Evolutionary conservation across 2,888 invertebrate genomes (phyloP), one percentile per base, ranked within the genome.

Genomic region (Trilocha varians): DNA sequence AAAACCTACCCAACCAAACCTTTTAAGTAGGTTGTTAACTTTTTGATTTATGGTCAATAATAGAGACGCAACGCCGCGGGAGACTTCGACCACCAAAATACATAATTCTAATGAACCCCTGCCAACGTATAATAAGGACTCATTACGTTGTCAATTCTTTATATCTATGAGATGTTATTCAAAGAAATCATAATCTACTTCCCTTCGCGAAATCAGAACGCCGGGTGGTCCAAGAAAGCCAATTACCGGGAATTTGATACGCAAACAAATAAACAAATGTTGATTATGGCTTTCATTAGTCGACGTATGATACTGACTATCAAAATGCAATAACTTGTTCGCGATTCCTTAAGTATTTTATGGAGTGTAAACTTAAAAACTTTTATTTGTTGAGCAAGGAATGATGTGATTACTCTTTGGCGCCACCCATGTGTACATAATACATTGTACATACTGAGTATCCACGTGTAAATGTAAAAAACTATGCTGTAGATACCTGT

Each of bases 21-120:
- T 85, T 83, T 83, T 85, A 84, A 84, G 83, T 79, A 84, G 80
- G 85, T 85, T 84, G 85, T 85, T 85, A 85, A 84, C 80, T 79
- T 85, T 85, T 84, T 84, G 85, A 85, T 85, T 85, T 84, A 85
- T 82, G 78, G 75, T 76, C 82, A 83, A 84, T 84, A 85, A 85
- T 85, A 84, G 83, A 84, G 84, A 83, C 72, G 78, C 79, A 82
- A 78, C 82, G 69, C 83, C 77, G 82, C 84, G 84, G 83, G 85
- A 84, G 82, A 78, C 80, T 80, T 60, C 64, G 71, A 73, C 79
- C 75, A 76, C 77, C 72, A 72, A 65, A 75, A 76, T 70, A 65
- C 73, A 78, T 78, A 78, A 78, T 80, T 78, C 78, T 78, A 78
- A 80, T 75, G 79, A 77, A 80, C 73, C 79, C 78, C 78, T 63